Percentiles rank a stretch among this genome's conserved stretches.
phyloP scores from a whole-genome alignment of 2,888 invertebrate species.

The Teinopalpus imperialis region DNA sequence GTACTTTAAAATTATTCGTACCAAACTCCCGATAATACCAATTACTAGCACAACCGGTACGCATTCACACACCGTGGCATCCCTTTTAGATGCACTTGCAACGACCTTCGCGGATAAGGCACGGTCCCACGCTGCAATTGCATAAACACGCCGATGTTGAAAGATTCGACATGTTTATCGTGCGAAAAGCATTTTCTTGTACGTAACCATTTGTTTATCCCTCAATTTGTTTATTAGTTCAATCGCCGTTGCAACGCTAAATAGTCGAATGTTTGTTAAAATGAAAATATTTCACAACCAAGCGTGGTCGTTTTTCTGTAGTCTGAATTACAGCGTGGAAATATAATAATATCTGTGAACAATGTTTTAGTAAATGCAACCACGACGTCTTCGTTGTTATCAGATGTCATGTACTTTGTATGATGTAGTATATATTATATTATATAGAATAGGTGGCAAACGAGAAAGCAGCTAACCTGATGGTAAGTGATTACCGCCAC shows the following conservation, averaged over 20 bases:
- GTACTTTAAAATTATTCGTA: no score
- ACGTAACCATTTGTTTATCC: constrained; percentile 14
- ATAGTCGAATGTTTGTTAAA: neutral
- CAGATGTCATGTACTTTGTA: no score
- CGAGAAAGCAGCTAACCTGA: no score
- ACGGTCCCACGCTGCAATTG: constrained; percentile 23
- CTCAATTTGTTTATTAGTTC: constrained; percentile 8
- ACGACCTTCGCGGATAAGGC: constrained; percentile 22
- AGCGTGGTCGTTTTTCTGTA: no score
- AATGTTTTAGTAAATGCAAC: no score
- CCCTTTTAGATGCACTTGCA: constrained; percentile 3
- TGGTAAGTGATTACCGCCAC: no score
- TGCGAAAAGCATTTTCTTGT: constrained; percentile 20
- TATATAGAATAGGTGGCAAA: no score
- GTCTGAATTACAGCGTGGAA: no score
- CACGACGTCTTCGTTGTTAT: no score
- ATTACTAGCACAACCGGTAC: neutral
- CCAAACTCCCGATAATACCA: no score
- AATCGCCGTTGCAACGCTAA: neutral
- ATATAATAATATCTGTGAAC: no score
- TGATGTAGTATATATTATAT: no score
- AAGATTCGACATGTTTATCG: constrained; percentile 15
- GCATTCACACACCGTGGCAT: neutral
- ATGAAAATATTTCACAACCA: constrained; percentile 31
- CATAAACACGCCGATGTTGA: constrained; percentile 18